Percentiles rank a stretch among this genome's conserved stretches.
These are phyloP conservation scores for Petrophora chlorosata DNA, from an alignment of 2,888 invertebrate genomes.

Conservation along the genomic window DNA sequence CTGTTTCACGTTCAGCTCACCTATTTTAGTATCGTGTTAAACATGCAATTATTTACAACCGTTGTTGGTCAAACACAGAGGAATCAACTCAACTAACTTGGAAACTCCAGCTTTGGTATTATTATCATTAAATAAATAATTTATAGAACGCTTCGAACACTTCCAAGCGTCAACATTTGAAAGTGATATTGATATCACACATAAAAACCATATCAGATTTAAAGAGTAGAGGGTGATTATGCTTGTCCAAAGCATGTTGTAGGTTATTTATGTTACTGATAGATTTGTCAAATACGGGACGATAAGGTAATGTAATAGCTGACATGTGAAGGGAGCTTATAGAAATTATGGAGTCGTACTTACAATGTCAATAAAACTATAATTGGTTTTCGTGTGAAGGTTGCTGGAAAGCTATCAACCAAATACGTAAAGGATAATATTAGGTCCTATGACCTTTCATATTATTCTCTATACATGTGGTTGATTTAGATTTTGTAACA, in stretches of 20 bases:
- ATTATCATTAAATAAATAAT: too few relatives aligned
- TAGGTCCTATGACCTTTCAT: too few relatives aligned
- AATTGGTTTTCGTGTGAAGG: too few relatives aligned
- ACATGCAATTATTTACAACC: not conserved
- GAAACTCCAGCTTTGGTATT: too few relatives aligned
- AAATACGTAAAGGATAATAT: too few relatives aligned
- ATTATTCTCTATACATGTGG: too few relatives aligned
- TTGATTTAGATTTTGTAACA: too few relatives aligned
- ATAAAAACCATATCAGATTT: conserved; percentile 32
- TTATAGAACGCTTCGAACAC: not conserved
- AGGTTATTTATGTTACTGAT: conserved; percentile 47
- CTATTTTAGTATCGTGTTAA: conserved; percentile 18
- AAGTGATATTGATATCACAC: conserved; percentile 32
- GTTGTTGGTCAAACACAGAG: not conserved
- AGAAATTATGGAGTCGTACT: conserved; percentile 1
- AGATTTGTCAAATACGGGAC: conserved; percentile 40
- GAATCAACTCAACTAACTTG: too few relatives aligned
- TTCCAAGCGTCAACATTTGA: conserved; percentile 24
- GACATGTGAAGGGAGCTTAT: conserved; percentile 2
- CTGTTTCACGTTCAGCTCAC: conserved; percentile 26
- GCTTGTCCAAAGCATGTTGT: conserved; percentile 30
- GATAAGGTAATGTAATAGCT: conserved; percentile 14
- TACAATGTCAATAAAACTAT: too few relatives aligned
- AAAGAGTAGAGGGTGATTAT: conserved; percentile 27
- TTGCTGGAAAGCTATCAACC: too few relatives aligned